These are phyloP conservation scores for Thereva nobilitata DNA, from an alignment of 2,888 invertebrate genomes.

Conservation along the genomic window DNA sequence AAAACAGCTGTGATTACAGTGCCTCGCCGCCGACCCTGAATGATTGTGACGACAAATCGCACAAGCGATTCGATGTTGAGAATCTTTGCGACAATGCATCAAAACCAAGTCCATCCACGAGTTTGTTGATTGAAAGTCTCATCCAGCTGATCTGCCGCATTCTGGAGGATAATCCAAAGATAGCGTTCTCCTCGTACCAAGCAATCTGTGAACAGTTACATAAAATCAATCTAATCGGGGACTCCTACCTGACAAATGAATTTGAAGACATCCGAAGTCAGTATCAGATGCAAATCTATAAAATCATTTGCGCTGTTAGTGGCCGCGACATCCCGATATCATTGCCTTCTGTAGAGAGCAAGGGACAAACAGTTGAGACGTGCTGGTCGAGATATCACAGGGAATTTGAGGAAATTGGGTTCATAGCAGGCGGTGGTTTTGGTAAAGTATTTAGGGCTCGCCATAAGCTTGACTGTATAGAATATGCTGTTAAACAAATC, in stretches of 20 bases:
- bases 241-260: constrained; percentile 70
- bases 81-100: constrained; percentile 41
- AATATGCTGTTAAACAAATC: constrained; percentile 82
- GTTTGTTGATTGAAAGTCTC: constrained; percentile 71
- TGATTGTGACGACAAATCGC: constrained; percentile 4
- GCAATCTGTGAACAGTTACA: constrained; percentile 70
- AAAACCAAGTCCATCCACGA: constrained; percentile 64
- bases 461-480: constrained; percentile 74
- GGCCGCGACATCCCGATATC: constrained; percentile 62
- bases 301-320: constrained; percentile 65
- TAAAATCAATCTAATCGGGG: constrained; percentile 71
- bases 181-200: constrained; percentile 67
- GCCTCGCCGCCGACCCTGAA: not conserved
- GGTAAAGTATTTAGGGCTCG: constrained; percentile 75
- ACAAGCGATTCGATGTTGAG: constrained; percentile 9
- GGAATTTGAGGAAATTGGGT: constrained; percentile 72
- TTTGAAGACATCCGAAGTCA: constrained; percentile 70
- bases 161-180: constrained; percentile 64
- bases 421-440: constrained; percentile 75
- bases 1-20: constrained; percentile 40
- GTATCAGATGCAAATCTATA: constrained; percentile 69
- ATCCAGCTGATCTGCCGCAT: constrained; percentile 70
- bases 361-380: constrained; percentile 58
- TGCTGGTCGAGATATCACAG: constrained; percentile 67
- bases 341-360: constrained; percentile 62